Base-by-base conservation (phyloP, 2,113 vertebrate genomes). In the Colossoma macropomum region DNA sequence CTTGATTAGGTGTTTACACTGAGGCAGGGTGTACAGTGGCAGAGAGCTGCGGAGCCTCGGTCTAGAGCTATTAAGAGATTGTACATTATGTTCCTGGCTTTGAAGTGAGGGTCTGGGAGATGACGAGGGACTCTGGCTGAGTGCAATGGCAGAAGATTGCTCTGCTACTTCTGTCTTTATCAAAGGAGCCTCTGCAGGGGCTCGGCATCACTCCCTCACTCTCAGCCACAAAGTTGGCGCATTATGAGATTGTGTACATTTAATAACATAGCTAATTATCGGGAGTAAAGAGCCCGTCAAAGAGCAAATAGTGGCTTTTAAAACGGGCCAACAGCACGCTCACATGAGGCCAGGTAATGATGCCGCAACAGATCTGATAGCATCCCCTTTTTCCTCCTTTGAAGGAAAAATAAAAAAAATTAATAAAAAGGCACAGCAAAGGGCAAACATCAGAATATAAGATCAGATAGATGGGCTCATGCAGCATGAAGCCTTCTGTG, bases 61-160 rank as follows among this genome's bases (percentile, higher is more conserved):
- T 97, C 98, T 97, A 97, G 96, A 97, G 97, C 98, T 98, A 99
- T 99, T 99, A 98, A 99, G 98, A 99, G 97, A 99, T 97, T 97
- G 97, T 98, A 98, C 97, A 99, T 99, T 98, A 97, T 99, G 97
- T 97, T 96, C 96, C 96, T 95, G 90, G 95, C 97, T 99, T 99
- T 99, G 98, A 99, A 98, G 98, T 99, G 93, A 97, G 95, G 95
- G 95, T 94, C 95, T 92, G 94, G 91, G 90, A 95, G 94, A 95
- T 95, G 94, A 96, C 93, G 95, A 96, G 96, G 95, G 96, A 96
- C 95, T 95, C 89, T 72, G 92, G 92, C 90, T 89, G 96, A 97
- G 96, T 93, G 93, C 96, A 96, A 96, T 96, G 95, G 95, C 96
- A 95, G 92, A 95, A 96, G 96, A 95, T 90, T 95, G 95, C 93